Evolutionary conservation across 2,113 vertebrate species (phyloP).

Genomic region (Pteropus alecto): DNA sequence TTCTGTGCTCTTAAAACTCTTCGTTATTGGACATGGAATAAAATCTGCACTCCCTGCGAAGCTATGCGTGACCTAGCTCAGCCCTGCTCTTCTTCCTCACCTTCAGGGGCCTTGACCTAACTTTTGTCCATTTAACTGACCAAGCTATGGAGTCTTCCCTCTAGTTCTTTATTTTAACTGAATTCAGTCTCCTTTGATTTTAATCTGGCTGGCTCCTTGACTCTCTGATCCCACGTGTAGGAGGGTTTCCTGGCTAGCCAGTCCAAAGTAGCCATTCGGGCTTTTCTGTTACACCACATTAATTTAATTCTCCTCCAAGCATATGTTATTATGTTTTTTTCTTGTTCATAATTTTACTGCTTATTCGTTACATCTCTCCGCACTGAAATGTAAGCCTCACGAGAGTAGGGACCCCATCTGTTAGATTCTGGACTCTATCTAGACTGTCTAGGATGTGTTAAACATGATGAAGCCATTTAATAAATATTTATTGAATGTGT

Average conservation of each 20-base stretch:
- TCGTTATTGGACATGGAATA: background rate
- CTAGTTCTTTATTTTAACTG: background rate
- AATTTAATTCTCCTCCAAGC: background rate
- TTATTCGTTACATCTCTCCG: background rate
- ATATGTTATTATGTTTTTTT: background rate
- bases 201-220: background rate
- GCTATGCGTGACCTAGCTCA: background rate
- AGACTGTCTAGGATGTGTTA: background rate
- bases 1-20: background rate
- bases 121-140: background rate
- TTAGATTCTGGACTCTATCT: background rate
- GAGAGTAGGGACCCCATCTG: background rate
- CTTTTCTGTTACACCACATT: background rate
- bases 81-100: background rate
- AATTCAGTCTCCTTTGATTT: background rate
- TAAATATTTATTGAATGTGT: background rate
- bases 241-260: background rate
- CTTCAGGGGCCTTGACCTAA: background rate
- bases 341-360: background rate
- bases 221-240: background rate
- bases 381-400: background rate
- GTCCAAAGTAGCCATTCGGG: background rate
- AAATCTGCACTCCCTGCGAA: background rate
- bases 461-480: background rate
- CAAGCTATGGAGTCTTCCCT: background rate